A percentile compares a stretch with the other conserved stretches of the same genome.
These are phyloP conservation scores for Ochropleura plecta DNA, from an alignment of 2,888 invertebrate genomes.

Conservation along the genomic window DNA sequence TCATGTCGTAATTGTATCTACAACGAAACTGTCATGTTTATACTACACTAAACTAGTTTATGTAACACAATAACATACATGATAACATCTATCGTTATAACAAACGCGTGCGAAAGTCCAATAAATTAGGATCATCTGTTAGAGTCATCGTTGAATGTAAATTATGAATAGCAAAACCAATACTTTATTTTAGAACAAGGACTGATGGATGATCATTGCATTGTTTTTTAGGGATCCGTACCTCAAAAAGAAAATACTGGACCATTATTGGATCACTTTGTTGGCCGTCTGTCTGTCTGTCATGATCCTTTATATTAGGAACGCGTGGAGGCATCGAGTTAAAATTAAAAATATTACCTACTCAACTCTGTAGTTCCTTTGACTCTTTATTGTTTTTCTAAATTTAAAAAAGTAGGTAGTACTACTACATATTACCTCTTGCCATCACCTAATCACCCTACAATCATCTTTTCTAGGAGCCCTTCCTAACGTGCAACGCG, in stretches of 20 bases:
- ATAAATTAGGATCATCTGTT: constrained; percentile 22
- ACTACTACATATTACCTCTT: background rate
- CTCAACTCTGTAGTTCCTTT: too few species aligned
- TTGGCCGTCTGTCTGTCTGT: too few species aligned
- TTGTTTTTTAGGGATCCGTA: background rate
- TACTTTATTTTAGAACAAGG: background rate
- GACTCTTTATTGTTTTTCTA: too few species aligned
- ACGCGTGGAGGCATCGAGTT: too few species aligned
- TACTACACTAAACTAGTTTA: constrained; percentile 11
- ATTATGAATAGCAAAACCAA: constrained; percentile 2
- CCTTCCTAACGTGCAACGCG: constrained; percentile 96
- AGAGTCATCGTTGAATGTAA: constrained; percentile 22
- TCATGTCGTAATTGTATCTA: background rate
- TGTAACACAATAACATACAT: background rate
- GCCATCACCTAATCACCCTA: background rate
- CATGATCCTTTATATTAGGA: too few species aligned
- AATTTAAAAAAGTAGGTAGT: too few species aligned
- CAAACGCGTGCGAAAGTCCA: constrained; percentile 33
- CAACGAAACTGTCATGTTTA: constrained; percentile 13
- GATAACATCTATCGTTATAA: constrained; percentile 24
- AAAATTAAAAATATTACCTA: too few species aligned
- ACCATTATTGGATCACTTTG: too few species aligned
- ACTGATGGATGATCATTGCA: background rate
- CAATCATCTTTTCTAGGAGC: constrained; percentile 90
- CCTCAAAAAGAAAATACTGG: too few species aligned